These are phyloP conservation scores for Heteromyza rotundicornis DNA, from an alignment of 2,888 invertebrate genomes.

Conservation along the genomic window DNA sequence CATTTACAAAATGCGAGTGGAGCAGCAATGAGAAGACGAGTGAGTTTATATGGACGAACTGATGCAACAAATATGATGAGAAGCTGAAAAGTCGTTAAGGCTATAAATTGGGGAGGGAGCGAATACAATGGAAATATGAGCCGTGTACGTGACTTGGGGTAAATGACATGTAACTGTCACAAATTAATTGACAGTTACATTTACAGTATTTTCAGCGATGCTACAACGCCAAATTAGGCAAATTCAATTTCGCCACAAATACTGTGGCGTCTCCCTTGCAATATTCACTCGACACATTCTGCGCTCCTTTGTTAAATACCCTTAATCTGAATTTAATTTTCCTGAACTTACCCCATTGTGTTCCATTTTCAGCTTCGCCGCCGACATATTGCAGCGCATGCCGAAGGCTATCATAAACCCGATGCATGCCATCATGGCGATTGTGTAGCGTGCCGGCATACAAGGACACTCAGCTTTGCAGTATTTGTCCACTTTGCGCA, in stretches of 20 bases:
- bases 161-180: conserved; percentile 25
- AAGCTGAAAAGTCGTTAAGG: background rate
- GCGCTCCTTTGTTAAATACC: conserved; percentile 3
- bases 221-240: conserved; percentile 19
- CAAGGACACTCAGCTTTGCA: conserved; percentile 86
- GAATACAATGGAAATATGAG: background rate
- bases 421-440: conserved; percentile 83
- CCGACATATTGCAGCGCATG: conserved; percentile 98
- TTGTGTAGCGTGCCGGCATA: conserved; percentile 82
- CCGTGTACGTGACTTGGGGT: conserved; percentile 34
- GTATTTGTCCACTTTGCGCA: conserved; percentile 87
- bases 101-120: too few species aligned
- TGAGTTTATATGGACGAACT: conserved; percentile 9
- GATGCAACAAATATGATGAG: conserved; percentile 7
- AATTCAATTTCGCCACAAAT: conserved; percentile 15
- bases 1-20: conserved; percentile 5
- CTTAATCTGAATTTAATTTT: background rate
- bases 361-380: conserved; percentile 87
- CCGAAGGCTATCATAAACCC: conserved; percentile 96
- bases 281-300: background rate
- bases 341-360: conserved; percentile 66
- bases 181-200: conserved; percentile 41
- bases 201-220: conserved; percentile 6
- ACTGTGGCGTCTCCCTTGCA: background rate
- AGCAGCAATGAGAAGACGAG: background rate